Evolutionary conservation across 2,888 invertebrate species (phyloP).

Genomic region (Tethea ocularis): DNA sequence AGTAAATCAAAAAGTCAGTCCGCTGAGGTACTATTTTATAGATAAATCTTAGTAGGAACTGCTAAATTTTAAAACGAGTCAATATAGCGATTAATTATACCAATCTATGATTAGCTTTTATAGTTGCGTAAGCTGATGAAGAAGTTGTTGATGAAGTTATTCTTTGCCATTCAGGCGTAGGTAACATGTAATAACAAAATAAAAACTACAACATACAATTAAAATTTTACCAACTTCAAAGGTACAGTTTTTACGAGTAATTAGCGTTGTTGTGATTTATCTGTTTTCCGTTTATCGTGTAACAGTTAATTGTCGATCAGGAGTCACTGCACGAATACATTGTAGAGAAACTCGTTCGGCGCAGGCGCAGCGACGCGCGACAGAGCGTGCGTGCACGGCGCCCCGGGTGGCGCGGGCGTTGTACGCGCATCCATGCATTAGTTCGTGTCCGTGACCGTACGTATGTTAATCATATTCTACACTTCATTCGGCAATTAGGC

Average conservation of each 20-base stretch:
- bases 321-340: slow-evolving; percentile 56
- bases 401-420: slow-evolving; percentile 15
- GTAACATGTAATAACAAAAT: no score
- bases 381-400: slow-evolving; percentile 26
- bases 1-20: no score
- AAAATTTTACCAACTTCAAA: neutral
- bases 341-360: slow-evolving; percentile 57
- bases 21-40: no score
- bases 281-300: slow-evolving; percentile 25
- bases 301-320: slow-evolving; percentile 34
- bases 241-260: slow-evolving; percentile 29
- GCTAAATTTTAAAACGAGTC: no score
- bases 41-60: no score
- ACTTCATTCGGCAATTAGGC: slow-evolving; percentile 62
- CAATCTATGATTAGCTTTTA: no score
- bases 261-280: slow-evolving; percentile 48
- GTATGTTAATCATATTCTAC: slow-evolving; percentile 56
- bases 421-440: neutral
- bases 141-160: no score
- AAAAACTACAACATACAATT: neutral
- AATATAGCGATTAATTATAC: no score
- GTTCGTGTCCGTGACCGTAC: slow-evolving; percentile 54
- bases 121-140: no score
- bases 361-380: slow-evolving; percentile 29
- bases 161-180: no score